phyloP scores from a whole-genome alignment of 2,888 invertebrate species.

The Sturmia bella region DNA sequence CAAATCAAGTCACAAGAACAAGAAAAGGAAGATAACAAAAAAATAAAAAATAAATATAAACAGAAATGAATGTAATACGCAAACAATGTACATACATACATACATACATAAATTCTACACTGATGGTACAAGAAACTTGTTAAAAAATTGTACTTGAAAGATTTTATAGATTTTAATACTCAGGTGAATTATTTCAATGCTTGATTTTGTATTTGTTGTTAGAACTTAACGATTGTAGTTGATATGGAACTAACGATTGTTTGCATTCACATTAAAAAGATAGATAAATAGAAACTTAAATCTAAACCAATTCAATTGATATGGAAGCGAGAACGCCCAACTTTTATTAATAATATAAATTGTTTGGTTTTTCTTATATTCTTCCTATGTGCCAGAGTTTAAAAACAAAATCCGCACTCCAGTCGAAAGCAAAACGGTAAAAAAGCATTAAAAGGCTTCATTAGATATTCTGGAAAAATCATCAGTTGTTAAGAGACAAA shows the following conservation, averaged over 20 bases:
- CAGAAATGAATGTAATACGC: neutral
- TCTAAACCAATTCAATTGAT: slow-evolving; percentile 32
- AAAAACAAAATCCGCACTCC: neutral
- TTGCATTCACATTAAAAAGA: neutral
- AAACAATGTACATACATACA: neutral
- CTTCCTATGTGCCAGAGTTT: neutral
- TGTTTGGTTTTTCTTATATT: neutral
- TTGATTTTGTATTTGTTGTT: slow-evolving; percentile 27
- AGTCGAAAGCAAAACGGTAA: no score
- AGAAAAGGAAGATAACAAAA: slow-evolving; percentile 17
- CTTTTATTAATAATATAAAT: slow-evolving; percentile 7
- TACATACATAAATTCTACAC: neutral
- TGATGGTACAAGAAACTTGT: neutral
- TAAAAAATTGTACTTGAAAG: slow-evolving; percentile 23
- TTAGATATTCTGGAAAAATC: slow-evolving; percentile 1
- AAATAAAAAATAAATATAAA: slow-evolving; percentile 14
- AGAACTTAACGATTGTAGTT: slow-evolving; percentile 29
- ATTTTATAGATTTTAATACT: slow-evolving; percentile 58
- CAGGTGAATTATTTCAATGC: slow-evolving; percentile 41
- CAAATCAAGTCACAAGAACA: slow-evolving; percentile 51
- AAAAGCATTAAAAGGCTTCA: slow-evolving; percentile 5
- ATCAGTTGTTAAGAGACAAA: neutral
- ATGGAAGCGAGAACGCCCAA: slow-evolving; percentile 26
- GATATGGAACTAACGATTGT: slow-evolving; percentile 30
- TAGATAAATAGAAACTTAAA: slow-evolving; percentile 3